Evolutionary conservation across 92 coral and sea anemone genomes (phyloP), one percentile per base, ranked within the genome.

Genomic region (Muricea muricata): DNA sequence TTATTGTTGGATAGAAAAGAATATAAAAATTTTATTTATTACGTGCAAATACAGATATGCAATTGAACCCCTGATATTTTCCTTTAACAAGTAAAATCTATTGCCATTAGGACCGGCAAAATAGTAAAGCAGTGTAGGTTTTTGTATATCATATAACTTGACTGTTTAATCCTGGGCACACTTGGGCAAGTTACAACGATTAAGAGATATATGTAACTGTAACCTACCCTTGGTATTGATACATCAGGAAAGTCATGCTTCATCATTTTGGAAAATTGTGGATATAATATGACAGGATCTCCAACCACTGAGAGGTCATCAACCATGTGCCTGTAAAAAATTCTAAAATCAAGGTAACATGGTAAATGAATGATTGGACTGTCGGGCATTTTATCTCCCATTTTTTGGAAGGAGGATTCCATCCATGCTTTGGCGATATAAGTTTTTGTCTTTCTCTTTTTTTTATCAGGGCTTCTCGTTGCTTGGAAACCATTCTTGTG

Each of bases 381-480:
- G 47, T 87, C 87, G 32, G 91, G 91, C 91, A 84, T 88, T 65
- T 75, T 84, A 52, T 88, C 91, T 14, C 91, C 91, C 54, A 88
- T 68, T 28, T 82, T 63, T 30, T 39, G 50, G 26, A 84, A 88
- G n/a, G 71, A 26, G 26, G 79, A 30, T 8, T 28, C 20, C 91
- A 88, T 88, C 91, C 91, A 80, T 46, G 81, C 90, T 33, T 68
- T 80, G 1, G 90, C 86, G 1, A 86, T 84, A n/a, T 32, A 79
- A 24, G 90, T 79, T 25, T 80, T 86, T 4, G 82, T 52, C 41
- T 77, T 58, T 58, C 70, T 52, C 15, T 24, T 25, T 18, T 77
- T 77, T 12, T 21, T 31, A 41, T 31, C 11, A 33, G 82, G 66
- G 21, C 37, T 58, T 12, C 32, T 21, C 2, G 25, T 20, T 18